Evolutionary conservation across 2,888 invertebrate genomes (phyloP).

Genomic region (Aspidiotus rigidus): DNA sequence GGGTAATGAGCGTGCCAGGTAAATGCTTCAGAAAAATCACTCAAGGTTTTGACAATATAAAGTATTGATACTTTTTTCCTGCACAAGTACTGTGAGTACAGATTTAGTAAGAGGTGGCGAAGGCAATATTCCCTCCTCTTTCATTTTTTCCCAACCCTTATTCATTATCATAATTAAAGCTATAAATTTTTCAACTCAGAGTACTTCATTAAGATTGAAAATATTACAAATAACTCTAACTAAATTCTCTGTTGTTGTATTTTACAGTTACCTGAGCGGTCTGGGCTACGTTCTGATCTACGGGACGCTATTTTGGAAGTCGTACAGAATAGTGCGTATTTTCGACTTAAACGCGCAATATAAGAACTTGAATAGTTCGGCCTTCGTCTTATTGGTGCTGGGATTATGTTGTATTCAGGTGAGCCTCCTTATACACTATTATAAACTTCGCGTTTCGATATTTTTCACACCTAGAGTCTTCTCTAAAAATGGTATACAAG

Average conservation of each 20-base stretch:
- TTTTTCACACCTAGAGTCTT: not conserved
- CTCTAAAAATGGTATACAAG: not conserved
- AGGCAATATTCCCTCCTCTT: too few species aligned
- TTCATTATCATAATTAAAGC: too few species aligned
- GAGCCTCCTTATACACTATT: not conserved
- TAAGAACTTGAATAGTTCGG: conserved; percentile 21
- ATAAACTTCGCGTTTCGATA: not conserved
- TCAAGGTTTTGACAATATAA: too few species aligned
- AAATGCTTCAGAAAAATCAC: too few species aligned
- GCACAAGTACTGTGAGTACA: too few species aligned
- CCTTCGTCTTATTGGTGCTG: conserved; percentile 26
- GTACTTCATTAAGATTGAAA: too few species aligned
- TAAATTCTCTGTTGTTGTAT: not conserved
- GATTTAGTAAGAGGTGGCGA: too few species aligned
- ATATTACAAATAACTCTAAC: too few species aligned
- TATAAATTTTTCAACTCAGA: too few species aligned
- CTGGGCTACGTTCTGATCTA: conserved; percentile 27
- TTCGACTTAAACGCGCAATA: conserved; percentile 20
- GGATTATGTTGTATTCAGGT: conserved; percentile 30
- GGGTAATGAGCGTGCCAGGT: too few species aligned
- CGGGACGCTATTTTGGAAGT: conserved; percentile 27
- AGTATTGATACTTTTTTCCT: too few species aligned
- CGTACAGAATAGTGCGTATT: conserved; percentile 27
- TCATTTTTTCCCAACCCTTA: too few species aligned
- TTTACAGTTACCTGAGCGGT: conserved; percentile 22